phyloP scores from a whole-genome alignment of 2,113 vertebrate species.

The Todiramphus saurophagus region DNA sequence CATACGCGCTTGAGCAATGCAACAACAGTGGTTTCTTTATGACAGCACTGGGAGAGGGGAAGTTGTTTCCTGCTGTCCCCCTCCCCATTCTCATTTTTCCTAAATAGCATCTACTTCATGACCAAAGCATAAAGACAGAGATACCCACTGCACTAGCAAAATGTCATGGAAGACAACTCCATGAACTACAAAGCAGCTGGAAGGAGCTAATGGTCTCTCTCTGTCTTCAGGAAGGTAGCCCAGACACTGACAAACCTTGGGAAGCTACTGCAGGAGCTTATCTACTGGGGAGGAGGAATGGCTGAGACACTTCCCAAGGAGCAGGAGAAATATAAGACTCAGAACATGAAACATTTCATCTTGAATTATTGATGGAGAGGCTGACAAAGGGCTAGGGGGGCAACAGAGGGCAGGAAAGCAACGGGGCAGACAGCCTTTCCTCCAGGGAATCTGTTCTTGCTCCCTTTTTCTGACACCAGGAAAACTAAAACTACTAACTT shows the following conservation, averaged over 20 bases:
- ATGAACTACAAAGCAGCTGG: background rate
- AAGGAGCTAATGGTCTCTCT: background rate
- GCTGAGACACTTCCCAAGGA: background rate
- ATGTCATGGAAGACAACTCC: background rate
- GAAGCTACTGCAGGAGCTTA: background rate
- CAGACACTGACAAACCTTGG: background rate
- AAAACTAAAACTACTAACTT: background rate
- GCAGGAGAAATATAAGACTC: background rate
- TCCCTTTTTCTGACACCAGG: background rate
- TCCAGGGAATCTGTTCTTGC: background rate
- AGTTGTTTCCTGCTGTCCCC: background rate
- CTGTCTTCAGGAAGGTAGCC: background rate
- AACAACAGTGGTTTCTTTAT: background rate
- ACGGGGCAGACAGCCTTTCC: background rate
- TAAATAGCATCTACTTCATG: background rate
- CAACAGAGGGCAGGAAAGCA: background rate
- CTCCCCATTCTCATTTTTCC: background rate
- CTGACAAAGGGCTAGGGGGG: background rate
- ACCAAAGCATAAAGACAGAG: background rate
- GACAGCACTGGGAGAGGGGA: background rate
- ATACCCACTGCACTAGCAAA: background rate
- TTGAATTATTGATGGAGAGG: background rate
- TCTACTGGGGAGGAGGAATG: background rate
- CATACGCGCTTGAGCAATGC: background rate
- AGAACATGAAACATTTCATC: background rate